Conservation (phyloP, 2,888 invertebrate genomes). For the Tetranychus truncatus region DNA sequence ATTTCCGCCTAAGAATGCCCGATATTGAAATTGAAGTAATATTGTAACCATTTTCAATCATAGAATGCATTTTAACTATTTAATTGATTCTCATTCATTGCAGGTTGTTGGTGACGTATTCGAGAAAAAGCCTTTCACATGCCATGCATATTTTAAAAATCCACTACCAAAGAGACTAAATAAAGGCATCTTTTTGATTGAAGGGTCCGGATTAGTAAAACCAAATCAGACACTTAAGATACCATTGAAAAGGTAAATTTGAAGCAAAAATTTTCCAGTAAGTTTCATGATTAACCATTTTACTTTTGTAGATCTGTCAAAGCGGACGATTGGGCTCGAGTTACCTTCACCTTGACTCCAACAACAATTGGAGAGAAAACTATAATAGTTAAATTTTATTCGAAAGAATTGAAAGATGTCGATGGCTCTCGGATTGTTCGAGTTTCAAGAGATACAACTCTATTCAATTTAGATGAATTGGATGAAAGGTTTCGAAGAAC, state of each 20-base stretch:
- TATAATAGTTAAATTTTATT: slow-evolving; percentile 65
- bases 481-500: not conserved
- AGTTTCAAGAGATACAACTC: slow-evolving; percentile 34
- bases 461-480: not conserved
- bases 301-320: slow-evolving; percentile 35
- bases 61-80: not conserved
- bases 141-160: slow-evolving; percentile 53
- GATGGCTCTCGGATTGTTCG: slow-evolving; percentile 65
- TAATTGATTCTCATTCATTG: not conserved
- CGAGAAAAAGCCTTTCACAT: slow-evolving; percentile 38
- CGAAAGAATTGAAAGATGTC: slow-evolving; percentile 69
- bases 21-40: slow-evolving; percentile 54
- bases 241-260: slow-evolving; percentile 26
- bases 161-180: slow-evolving; percentile 59
- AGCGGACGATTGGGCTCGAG: slow-evolving; percentile 49
- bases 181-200: slow-evolving; percentile 57
- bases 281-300: not conserved
- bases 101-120: slow-evolving; percentile 35
- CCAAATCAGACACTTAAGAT: slow-evolving; percentile 39
- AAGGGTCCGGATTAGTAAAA: slow-evolving; percentile 58
- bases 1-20: slow-evolving; percentile 70
- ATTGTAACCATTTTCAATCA: not conserved
- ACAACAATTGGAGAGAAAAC: slow-evolving; percentile 59
- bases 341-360: slow-evolving; percentile 56
- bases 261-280: not conserved